Evolutionary conservation across 2,113 vertebrate genomes (phyloP).

Genomic region (Mixornis gularis): DNA sequence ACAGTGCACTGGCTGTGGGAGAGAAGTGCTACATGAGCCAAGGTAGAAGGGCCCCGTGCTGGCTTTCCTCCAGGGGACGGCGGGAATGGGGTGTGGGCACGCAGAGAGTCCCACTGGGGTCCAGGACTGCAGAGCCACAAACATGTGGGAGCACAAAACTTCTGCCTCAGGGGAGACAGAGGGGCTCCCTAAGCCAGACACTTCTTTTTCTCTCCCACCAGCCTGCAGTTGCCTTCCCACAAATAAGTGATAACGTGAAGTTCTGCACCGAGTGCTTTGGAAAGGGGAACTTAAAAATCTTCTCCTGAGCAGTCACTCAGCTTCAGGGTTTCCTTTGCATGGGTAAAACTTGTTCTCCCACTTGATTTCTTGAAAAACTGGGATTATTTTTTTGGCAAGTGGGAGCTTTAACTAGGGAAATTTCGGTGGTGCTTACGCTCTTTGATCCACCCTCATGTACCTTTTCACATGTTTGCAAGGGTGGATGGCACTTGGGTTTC

Average conservation of each 20-base stretch:
- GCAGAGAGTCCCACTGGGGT: background rate
- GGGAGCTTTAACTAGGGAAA: background rate
- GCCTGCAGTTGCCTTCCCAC: fast-evolving
- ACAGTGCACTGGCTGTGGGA: fast-evolving
- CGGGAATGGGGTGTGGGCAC: fast-evolving
- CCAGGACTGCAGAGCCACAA: background rate
- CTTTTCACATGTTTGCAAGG: background rate
- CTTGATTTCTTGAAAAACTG: background rate
- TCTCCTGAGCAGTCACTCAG: background rate
- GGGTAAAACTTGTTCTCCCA: background rate
- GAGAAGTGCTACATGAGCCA: background rate
- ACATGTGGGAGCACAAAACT: background rate
- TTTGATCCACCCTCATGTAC: background rate
- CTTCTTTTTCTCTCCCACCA: background rate
- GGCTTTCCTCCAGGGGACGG: background rate
- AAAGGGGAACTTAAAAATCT: background rate
- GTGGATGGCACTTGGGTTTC: background rate
- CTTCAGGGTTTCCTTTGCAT: background rate
- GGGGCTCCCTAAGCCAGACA: background rate
- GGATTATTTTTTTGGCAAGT: background rate
- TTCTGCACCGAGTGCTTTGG: background rate
- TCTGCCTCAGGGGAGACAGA: background rate
- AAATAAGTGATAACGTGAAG: background rate
- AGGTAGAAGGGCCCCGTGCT: background rate
- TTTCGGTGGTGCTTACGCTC: background rate